Percentiles rank a stretch among this genome's conserved stretches.
phyloP scores from a whole-genome alignment of 2,888 invertebrate species.

The Ormia ochracea region DNA sequence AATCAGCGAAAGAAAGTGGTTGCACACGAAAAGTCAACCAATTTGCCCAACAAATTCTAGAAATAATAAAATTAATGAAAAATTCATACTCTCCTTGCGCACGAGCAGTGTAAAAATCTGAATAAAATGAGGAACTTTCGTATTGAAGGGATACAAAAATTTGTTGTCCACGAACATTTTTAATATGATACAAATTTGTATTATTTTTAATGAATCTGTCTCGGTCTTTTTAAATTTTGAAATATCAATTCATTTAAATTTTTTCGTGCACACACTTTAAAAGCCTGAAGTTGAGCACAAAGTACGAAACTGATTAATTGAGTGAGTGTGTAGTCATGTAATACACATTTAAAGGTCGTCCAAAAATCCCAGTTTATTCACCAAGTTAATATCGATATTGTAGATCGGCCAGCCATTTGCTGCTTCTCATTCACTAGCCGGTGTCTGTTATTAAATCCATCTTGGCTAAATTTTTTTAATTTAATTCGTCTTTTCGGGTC shows the following conservation, averaged over 20 bases:
- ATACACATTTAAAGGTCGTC: conserved; percentile 52
- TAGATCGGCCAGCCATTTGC: conserved; percentile 19
- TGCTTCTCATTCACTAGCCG: background rate
- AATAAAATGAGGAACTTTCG: too few species aligned
- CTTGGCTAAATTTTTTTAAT: background rate
- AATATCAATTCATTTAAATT: background rate
- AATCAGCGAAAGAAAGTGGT: background rate
- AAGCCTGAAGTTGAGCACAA: background rate
- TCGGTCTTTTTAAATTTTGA: too few species aligned
- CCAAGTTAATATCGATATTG: conserved; percentile 43
- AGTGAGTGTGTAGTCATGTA: conserved; percentile 31
- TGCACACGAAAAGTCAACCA: too few species aligned
- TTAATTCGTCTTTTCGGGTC: conserved; percentile 60
- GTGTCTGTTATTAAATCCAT: conserved; percentile 4
- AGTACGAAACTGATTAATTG: background rate
- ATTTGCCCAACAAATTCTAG: too few species aligned
- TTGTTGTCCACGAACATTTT: too few species aligned
- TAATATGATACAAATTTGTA: too few species aligned
- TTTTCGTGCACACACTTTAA: background rate
- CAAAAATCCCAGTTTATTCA: conserved; percentile 48
- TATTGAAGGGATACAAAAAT: too few species aligned
- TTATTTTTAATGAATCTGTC: too few species aligned
- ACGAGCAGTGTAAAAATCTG: too few species aligned
- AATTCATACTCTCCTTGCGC: too few species aligned
- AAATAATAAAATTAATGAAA: too few species aligned